Percentiles rank a stretch among this genome's conserved stretches.
phyloP scores from a whole-genome alignment of 2,888 invertebrate species.

The Amblyjoppa proteus region DNA sequence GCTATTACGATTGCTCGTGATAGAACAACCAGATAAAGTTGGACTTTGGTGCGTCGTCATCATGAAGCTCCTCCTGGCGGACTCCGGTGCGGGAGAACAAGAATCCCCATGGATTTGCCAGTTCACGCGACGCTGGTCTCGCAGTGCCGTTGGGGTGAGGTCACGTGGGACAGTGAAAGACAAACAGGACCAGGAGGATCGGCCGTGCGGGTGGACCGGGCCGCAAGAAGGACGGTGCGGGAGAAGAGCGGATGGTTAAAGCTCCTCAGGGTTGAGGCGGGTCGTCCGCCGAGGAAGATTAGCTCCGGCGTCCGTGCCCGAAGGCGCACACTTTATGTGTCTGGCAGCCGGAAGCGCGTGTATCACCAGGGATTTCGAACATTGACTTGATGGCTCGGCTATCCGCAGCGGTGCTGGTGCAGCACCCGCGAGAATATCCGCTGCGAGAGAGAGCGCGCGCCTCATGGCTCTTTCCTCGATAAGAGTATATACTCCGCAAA shows the following conservation, averaged over 20 bases:
- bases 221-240: constrained; percentile 33
- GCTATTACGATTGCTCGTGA: not conserved
- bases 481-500: constrained; percentile 33
- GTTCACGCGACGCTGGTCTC: constrained; percentile 32
- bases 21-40: not conserved
- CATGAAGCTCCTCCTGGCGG: not conserved
- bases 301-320: constrained; percentile 60
- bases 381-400: constrained; percentile 72
- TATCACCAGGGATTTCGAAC: constrained; percentile 79
- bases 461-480: constrained; percentile 33
- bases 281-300: constrained; percentile 70
- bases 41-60: not conserved
- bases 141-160: constrained; percentile 38
- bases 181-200: constrained; percentile 34
- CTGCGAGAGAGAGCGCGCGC: constrained; percentile 19
- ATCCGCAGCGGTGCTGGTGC: constrained; percentile 38
- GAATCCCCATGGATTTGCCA: constrained; percentile 14
- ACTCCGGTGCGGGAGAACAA: not conserved
- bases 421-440: constrained; percentile 27
- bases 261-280: constrained; percentile 53
- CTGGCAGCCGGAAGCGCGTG: constrained; percentile 77
- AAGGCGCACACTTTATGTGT: constrained; percentile 75
- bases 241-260: constrained; percentile 36
- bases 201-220: constrained; percentile 27
- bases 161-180: constrained; percentile 49